A percentile compares a stretch with the other conserved stretches of the same genome.
These are phyloP conservation scores for Vanacampus margaritifer DNA, from an alignment of 2,113 vertebrate genomes.

Conservation along the genomic window DNA sequence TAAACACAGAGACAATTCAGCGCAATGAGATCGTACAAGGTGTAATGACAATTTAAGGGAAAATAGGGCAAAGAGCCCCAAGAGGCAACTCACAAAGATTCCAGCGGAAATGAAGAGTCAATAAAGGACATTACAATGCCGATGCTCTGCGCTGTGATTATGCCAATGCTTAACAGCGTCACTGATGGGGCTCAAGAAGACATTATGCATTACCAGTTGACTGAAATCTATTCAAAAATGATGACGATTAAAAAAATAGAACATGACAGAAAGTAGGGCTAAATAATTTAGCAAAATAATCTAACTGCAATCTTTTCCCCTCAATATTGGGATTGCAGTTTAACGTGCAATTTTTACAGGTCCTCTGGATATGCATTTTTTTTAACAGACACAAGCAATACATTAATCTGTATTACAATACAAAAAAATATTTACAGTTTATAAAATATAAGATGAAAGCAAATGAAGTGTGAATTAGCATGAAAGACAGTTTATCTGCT, in stretches of 20 bases:
- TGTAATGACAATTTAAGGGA: slow-evolving; percentile 35
- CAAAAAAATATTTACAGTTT: too few species aligned
- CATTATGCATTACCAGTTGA: slow-evolving; percentile 2
- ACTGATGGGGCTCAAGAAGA: slow-evolving; percentile 21
- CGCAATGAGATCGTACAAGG: slow-evolving; percentile 15
- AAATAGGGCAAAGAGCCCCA: slow-evolving; percentile 30
- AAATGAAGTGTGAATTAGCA: too few species aligned
- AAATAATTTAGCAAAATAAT: too few species aligned
- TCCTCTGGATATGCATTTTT: too few species aligned
- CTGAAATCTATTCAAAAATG: slow-evolving; percentile 17
- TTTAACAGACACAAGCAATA: too few species aligned
- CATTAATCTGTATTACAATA: too few species aligned
- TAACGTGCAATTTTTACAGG: too few species aligned
- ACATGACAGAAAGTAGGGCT: not conserved
- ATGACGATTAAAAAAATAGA: slow-evolving; percentile 22
- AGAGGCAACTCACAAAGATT: slow-evolving; percentile 32
- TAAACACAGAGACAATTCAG: not conserved
- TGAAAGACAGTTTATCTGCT: too few species aligned
- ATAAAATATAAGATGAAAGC: too few species aligned
- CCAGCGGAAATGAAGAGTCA: slow-evolving; percentile 47
- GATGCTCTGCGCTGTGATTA: slow-evolving; percentile 45
- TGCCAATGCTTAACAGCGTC: slow-evolving; percentile 29
- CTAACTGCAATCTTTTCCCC: too few species aligned
- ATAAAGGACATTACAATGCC: slow-evolving; percentile 41
- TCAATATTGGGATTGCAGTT: too few species aligned